A percentile compares a stretch with the other conserved stretches of the same genome.
Evolutionary conservation across 2,797 vertebrate genomes (phyloP).

Genomic region (Silurus aristotelis): DNA sequence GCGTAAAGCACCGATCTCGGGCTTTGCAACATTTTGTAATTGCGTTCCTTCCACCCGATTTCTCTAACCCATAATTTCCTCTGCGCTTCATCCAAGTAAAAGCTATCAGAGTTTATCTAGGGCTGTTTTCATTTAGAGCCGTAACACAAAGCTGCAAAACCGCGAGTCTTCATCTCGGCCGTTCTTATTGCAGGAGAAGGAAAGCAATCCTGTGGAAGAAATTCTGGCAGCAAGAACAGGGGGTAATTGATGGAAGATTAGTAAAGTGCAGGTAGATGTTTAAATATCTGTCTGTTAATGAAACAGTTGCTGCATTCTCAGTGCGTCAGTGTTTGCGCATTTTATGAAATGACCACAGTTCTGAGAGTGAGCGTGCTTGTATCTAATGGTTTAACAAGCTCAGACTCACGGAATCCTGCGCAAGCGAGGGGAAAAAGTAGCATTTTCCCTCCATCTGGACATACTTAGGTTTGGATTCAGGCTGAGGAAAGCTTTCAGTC

Average conservation of each 20-base stretch:
- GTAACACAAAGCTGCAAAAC: background rate
- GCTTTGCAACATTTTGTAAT: background rate
- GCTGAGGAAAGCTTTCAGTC: background rate
- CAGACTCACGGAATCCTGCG: background rate
- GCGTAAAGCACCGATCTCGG: no score
- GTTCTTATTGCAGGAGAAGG: background rate
- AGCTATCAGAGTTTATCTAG: background rate
- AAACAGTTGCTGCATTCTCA: no score
- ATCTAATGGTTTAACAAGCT: background rate
- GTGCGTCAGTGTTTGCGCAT: background rate
- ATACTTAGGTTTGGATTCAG: background rate
- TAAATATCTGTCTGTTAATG: background rate
- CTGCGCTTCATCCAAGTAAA: background rate
- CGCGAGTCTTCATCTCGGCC: no score
- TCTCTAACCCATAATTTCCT: background rate
- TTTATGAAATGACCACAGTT: background rate
- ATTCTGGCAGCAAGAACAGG: background rate
- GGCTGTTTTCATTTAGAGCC: background rate
- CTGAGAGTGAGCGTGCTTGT: background rate
- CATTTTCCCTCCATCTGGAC: constrained; percentile 18
- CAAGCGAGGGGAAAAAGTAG: background rate
- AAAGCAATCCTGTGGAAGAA: no score
- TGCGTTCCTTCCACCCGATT: background rate
- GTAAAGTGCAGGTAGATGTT: background rate
- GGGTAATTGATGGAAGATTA: background rate